Conservation (phyloP, 2,113 vertebrate species). For the Leptobrachium ailaonicum region DNA sequence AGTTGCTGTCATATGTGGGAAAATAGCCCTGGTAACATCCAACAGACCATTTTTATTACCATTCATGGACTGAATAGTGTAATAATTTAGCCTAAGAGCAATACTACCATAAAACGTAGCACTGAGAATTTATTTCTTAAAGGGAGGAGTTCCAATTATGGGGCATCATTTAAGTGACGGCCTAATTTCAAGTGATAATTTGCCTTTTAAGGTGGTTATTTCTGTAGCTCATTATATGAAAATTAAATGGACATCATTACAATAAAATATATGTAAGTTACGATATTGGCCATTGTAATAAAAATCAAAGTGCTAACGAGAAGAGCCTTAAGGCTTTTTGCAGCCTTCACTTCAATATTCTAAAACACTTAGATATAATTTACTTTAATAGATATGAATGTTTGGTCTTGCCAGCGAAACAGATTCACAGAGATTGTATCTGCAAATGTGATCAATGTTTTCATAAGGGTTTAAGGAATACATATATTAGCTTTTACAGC, state of each 20-base stretch:
- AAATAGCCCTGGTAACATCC: too few species aligned
- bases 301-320: neutral
- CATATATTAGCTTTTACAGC: too few species aligned
- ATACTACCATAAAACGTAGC: neutral
- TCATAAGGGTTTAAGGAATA: too few species aligned
- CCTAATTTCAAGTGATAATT: neutral
- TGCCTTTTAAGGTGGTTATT: neutral
- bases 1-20: too few species aligned
- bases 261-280: slow-evolving; percentile 1
- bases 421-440: neutral
- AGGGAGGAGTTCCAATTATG: neutral
- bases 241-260: slow-evolving; percentile 3
- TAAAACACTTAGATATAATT: neutral
- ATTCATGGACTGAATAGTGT: too few species aligned
- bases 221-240: neutral
- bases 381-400: neutral
- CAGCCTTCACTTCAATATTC: neutral
- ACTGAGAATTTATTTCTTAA: neutral
- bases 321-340: neutral
- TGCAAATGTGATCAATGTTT: neutral
- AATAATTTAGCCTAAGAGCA: too few species aligned
- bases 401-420: neutral
- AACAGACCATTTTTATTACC: too few species aligned
- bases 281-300: neutral
- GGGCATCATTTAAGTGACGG: neutral